Base-by-base conservation (phyloP, 2,888 invertebrate genomes). In the Zelleria hepariella region DNA sequence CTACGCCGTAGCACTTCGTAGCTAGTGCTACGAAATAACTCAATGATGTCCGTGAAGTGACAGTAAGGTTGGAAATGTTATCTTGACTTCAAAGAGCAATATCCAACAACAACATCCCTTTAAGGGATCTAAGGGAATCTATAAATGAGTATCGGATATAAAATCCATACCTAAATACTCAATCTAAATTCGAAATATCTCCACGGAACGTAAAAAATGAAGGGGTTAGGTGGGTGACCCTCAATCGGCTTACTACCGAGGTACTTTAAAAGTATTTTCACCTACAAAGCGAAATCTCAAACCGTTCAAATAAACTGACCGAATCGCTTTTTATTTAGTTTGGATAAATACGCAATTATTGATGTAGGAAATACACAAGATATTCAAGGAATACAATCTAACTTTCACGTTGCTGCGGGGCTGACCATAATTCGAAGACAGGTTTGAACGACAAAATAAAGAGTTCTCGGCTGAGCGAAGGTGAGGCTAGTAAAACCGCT, bases 131-230 rank as follows among this genome's bases (percentile, higher is more conserved):
- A 15, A n/a, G 2, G 24, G 53, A 5, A n/a, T 23, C 23, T 1
- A 25, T 79, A 79, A 79, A 80, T 77, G 77, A 80, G 79, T 80
- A 78, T 79, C 77, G 75, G 75, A 79, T 79, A 80, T 77, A 74
- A 74, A 77, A 78, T 78, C 77, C 78, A 81, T 82, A n/a, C n/a
- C n/a, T n/a, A 82, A 82, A 82, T 80, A 82, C 79, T 78, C 77
- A 80, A 80, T 81, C 75, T 80, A 82, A 83, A 82, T 82, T 80
- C 77, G 78, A 77, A 78, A 80, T 78, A 80, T 80, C 74, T 72
- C 69, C 66, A 70, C 71, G 71, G 69, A 72, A 75, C 75, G 74
- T 76, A 79, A 73, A 82, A 82, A 78, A 77, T 76, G 72, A 77
- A 78, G 74, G 75, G 75, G 51, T 23, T 51, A 27, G 24, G 23